Conservation (phyloP, 2,113 vertebrate genomes). For the Chlorodrepanis virens region DNA sequence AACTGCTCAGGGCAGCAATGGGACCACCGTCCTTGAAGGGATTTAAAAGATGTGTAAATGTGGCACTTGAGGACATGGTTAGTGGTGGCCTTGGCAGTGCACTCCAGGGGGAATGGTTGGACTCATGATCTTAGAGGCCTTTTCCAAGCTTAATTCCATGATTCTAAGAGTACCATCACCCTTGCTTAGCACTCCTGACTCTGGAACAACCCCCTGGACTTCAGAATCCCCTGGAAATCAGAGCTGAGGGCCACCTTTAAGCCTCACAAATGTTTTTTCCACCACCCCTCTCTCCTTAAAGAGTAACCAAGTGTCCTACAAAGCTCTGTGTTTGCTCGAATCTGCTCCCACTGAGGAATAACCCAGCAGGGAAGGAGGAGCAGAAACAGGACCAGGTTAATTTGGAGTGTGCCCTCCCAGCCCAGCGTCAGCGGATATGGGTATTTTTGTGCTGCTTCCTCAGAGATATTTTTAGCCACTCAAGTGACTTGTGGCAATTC, state of each 20-base stretch:
- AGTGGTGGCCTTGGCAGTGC: background rate
- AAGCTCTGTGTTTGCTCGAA: background rate
- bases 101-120: background rate
- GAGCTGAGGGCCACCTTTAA: background rate
- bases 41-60: background rate
- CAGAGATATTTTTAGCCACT: slow-evolving; percentile 39
- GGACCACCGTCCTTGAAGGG: fast-evolving
- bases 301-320: background rate
- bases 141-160: background rate
- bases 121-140: background rate
- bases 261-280: background rate
- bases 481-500: slow-evolving; percentile 42
- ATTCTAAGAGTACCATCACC: background rate
- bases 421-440: background rate
- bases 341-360: background rate
- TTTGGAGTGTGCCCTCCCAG: background rate
- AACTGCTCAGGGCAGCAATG: background rate
- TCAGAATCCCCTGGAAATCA: background rate
- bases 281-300: background rate
- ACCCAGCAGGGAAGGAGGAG: background rate
- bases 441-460: slow-evolving; percentile 45
- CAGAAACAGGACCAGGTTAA: background rate
- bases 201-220: background rate
- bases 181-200: background rate
- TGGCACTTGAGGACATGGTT: background rate